Percentiles rank a stretch among this genome's conserved stretches.
Conservation (phyloP, 37 sponge, comb jelly and placozoan genomes). For the Geodia barretti region DNA sequence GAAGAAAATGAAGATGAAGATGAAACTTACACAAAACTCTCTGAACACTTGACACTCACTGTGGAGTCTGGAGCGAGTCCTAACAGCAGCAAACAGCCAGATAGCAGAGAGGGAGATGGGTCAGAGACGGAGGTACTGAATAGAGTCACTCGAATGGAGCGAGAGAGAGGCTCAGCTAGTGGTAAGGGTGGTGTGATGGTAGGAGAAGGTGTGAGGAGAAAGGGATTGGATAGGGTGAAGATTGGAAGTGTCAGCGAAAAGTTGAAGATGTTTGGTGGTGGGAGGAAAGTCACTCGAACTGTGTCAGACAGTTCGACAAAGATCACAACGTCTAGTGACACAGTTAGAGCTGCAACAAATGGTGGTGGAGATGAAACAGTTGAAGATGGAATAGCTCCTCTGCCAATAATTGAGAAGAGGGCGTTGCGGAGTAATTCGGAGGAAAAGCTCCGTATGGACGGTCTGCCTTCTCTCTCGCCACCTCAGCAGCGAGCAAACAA, state of each 20-base stretch:
- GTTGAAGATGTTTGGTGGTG: constrained; percentile 49
- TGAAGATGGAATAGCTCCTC: constrained; percentile 14
- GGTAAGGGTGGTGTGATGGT: neutral
- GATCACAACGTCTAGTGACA: neutral
- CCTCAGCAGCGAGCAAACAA: neutral
- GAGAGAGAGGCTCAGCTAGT: neutral
- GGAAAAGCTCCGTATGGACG: constrained; percentile 30
- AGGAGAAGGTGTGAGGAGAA: neutral
- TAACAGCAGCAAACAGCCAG: neutral
- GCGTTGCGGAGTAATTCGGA: constrained; percentile 1
- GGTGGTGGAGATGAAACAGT: neutral
- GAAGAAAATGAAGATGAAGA: constrained; percentile 2
- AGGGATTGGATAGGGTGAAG: neutral
- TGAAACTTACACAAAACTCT: too few species aligned
- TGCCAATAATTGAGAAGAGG: constrained; percentile 11
- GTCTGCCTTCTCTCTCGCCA: neutral
- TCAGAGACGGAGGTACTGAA: constrained; percentile 26
- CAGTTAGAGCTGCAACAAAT: neutral
- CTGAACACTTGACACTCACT: too few species aligned
- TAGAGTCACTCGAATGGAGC: neutral
- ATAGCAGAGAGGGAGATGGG: neutral
- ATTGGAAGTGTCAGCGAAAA: constrained; percentile 27
- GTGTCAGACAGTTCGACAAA: neutral
- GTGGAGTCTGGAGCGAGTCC: neutral
- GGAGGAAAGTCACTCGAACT: neutral